Base-by-base conservation (phyloP, 2,113 vertebrate species). In the Heloderma charlesbogerti region DNA sequence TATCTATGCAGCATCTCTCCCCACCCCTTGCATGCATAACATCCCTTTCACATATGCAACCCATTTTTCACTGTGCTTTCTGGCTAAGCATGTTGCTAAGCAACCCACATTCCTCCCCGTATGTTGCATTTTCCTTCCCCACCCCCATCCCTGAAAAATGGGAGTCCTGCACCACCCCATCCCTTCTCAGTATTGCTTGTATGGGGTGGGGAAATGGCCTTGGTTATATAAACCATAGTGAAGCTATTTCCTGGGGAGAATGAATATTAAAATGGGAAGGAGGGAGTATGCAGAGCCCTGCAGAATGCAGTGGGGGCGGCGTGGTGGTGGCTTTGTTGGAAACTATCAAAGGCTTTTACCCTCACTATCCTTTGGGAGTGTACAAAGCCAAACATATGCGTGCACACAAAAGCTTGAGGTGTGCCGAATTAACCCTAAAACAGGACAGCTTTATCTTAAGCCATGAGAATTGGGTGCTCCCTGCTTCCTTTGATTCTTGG, bases 301-400 rank as follows among this genome's bases (percentile, higher is more conserved):
- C 77, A 72, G 45, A 43, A 60, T 45, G 51, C 37, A 40, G 3
- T 3, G 57, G 25, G 22, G 20, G n/a, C 31, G 60, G n/a, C n/a
- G n/a, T n/a, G n/a, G n/a, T 13, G 9, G 34, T 40, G 18, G 40
- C 15, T 31, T 12, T 9, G 0, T 3, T 66, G 0, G 80, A 87
- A 92, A 92, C 88, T 37, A 78, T 93, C 94, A 95, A 93, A 48
- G 25, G 57, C 16, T 78, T 67, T 93, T 94, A 84, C 77, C 6
- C n/a, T 34, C 51, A 12, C 45, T 15, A 16, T 25, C n/a, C 60
- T 63, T 29, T 83, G 85, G 45, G 48, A 25, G 1, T 27, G 10
- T 80, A 67, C 29, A 2, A 22, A 27, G 1, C 29, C 0, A 27
- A 25, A 4, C 31, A n/a, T 5, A 12, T 57, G 9, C 15, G 22